Evolutionary conservation across 37 sponge, comb jelly and placozoan genomes (phyloP), one percentile per base, ranked within the genome.

Genomic region (Tethya wilhelma): DNA sequence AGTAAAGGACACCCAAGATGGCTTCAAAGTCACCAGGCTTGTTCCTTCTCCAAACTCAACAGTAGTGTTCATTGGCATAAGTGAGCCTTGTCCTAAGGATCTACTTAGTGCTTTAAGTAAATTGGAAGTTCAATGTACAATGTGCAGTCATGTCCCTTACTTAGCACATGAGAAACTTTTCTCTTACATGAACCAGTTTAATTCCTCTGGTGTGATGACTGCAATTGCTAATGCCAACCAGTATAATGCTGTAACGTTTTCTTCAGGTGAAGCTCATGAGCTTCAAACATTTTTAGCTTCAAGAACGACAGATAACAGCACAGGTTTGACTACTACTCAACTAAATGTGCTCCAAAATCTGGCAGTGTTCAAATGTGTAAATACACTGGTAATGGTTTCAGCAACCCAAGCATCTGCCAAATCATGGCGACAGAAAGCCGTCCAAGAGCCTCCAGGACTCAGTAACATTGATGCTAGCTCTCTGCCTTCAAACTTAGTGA

Each of bases 381-480:
- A 59, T 28, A n/a, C 38, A 12, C 0, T 23, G 28, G 4, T 37
- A 3, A 26, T 76, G n/a, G 29, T 23, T 8, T 60, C 60, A n/a
- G 63, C 39, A 2, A 17, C 11, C 41, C 14, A 34, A 38, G 60
- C 77, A 39, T 26, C 38, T 30, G 22, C 34, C 17, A 25, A 11
- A 17, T 59, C 77, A 59, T 59, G 62, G 77, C n/a, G 63, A 0
- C 23, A n/a, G 29, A 36, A 59, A 37, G 77, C 42, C 0, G 9
- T 76, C 17, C 38, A 56, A 58, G 69, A 79, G 58, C 80, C 80
- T 19, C 55, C 1, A n/a, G 67, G 39, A 4, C 56, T 67, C 25
- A 14, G 36, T 17, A n/a, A n/a, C n/a, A 29, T 79, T 29, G 55
- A 38, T 20, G 26, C 39, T 29, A 37, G 17, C 1, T 28, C 34